Evolutionary conservation across 2,113 vertebrate genomes (phyloP), one percentile per base, ranked within the genome.

Genomic region (Brachyistius frenatus): DNA sequence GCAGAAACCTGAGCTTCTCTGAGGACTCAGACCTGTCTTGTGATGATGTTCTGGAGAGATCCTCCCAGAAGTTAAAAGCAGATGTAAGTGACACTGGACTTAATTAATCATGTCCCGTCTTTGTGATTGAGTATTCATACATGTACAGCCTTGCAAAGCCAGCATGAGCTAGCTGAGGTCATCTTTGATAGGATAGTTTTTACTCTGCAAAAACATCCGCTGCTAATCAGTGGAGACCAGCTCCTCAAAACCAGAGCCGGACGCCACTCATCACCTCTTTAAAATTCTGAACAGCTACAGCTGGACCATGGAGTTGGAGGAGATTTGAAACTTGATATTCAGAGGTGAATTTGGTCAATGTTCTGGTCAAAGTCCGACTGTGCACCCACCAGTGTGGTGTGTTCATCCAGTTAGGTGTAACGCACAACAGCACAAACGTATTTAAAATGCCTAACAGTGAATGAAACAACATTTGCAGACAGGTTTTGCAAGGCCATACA

Each of bases 11-110:
- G 83, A 99, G 98, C 83, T 97, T 98, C 91, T 99, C 98, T 0
- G 98, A 99, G 83, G 98, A 99, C 76, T 99, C 98, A 0, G 98
- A 99, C 89, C 95, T 99, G 65, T 99, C 98, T 82, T 99, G 96
- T 3, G 98, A 99, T 0, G 98, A 99, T 15, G 83, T 99, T 72
- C 91, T 99, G 47, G 98, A 99, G 60, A 94, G 95, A 16, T 96
- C 96, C 37, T 99, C 97, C 47, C 97, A 99, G 94, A 99, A 96
- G 89, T 98, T 97, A 47, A 99, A 94, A 88, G 91, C 95, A 87
- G 97, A 99, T 93, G 98, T 99, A 90, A 36, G 96, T 94, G 52
- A 33, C 23, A 5, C 1, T 2, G 3, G 14, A 50, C 1, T 0
- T 16, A 10, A 6, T 35, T 10, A 11, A 5, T 73, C 1, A 23